These are phyloP conservation scores for Colius striatus DNA, from an alignment of 2,113 vertebrate species.

Conservation along the genomic window DNA sequence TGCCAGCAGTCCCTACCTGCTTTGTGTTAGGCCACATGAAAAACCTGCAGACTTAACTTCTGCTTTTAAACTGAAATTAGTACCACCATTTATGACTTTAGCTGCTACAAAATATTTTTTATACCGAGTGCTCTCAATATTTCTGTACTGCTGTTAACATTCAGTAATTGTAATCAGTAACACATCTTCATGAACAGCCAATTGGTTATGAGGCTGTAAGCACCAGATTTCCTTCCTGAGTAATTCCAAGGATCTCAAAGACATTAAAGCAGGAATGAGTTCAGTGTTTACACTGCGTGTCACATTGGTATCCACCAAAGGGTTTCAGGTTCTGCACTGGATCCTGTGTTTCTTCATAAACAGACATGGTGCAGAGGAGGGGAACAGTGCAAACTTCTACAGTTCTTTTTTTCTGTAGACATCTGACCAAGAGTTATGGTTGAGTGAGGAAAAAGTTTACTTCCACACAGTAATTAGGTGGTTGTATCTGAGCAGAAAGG, in stretches of 20 bases:
- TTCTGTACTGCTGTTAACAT: constrained; percentile 20
- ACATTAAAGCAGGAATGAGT: not conserved
- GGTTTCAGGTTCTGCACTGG: not conserved
- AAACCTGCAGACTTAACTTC: not conserved
- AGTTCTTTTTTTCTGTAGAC: not conserved
- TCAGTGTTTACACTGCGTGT: not conserved
- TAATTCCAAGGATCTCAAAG: not conserved
- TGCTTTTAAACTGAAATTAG: constrained; percentile 27
- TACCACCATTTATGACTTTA: not conserved
- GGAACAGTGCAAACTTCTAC: not conserved
- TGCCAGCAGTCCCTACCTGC: constrained; percentile 15
- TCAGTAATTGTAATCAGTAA: constrained; percentile 30
- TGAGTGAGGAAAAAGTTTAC: not conserved
- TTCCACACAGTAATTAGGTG: not conserved
- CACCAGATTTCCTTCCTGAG: not conserved
- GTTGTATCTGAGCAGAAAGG: not conserved
- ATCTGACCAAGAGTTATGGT: not conserved
- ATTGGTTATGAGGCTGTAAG: constrained; percentile 5
- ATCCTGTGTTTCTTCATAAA: not conserved
- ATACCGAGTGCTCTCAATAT: not conserved
- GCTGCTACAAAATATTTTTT: constrained; percentile 34
- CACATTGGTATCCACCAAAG: not conserved
- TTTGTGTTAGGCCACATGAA: constrained; percentile 1
- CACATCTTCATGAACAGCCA: not conserved
- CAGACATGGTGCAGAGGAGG: not conserved